phyloP scores from a whole-genome alignment of 1,140 invertebrate genomes.

The Caenorhabditis inopinata region DNA sequence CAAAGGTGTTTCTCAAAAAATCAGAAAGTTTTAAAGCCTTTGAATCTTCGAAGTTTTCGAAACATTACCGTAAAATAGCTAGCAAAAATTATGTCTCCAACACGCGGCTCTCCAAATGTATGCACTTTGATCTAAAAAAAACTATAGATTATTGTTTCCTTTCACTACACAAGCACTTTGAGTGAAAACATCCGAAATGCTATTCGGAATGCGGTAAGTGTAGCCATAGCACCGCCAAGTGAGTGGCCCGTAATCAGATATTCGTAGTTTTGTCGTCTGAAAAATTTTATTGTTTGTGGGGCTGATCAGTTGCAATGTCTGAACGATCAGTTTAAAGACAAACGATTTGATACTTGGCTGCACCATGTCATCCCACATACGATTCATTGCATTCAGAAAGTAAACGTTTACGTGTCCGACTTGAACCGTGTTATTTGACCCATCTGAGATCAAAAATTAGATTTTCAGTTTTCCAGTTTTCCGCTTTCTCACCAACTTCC shows the following conservation, averaged over 20 bases:
- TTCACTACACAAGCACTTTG: neutral
- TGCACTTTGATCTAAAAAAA: constrained; percentile 22
- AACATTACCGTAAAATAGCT: constrained; percentile 13
- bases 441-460: neutral
- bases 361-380: constrained; percentile 31
- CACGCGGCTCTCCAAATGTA: constrained; percentile 30
- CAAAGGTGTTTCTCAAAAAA: no score
- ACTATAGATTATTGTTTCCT: neutral
- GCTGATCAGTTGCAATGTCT: no score
- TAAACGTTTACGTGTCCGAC: constrained; percentile 22
- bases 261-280: neutral
- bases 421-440: neutral
- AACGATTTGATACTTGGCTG: neutral
- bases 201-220: constrained; percentile 11
- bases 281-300: no score
- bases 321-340: no score
- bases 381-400: constrained; percentile 31
- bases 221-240: constrained; percentile 29
- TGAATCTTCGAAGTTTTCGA: no score
- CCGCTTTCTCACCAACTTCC: constrained; percentile 7
- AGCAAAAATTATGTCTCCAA: constrained; percentile 13
- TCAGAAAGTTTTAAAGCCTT: no score
- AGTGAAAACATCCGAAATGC: neutral
- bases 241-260: constrained; percentile 29
- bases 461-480: no score